Conservation (phyloP, 2,888 invertebrate species). For the Orthonevra nobilis region DNA sequence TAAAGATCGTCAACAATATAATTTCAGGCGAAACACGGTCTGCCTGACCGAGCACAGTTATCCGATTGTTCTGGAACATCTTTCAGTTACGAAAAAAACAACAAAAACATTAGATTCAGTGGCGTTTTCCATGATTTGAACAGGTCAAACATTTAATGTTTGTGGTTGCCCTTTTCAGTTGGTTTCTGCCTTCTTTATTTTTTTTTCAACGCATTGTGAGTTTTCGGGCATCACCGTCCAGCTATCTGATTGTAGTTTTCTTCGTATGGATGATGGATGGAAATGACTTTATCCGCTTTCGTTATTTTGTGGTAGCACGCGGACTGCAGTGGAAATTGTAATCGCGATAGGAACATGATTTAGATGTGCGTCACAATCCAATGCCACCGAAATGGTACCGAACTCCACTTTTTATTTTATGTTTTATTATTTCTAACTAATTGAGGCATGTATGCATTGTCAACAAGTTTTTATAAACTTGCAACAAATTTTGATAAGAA, state of each 20-base stretch:
- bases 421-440: neutral
- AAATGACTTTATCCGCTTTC: slow-evolving; percentile 65
- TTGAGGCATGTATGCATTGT: no score
- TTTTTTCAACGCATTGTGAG: neutral
- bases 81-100: slow-evolving; percentile 1
- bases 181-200: slow-evolving; percentile 8
- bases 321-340: slow-evolving; percentile 38
- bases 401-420: slow-evolving; percentile 20
- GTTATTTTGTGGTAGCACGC: slow-evolving; percentile 54
- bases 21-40: slow-evolving; percentile 68
- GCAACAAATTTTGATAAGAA: no score
- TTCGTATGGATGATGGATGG: slow-evolving; percentile 66
- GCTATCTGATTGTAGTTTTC: slow-evolving; percentile 49
- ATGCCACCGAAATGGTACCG: slow-evolving; percentile 44
- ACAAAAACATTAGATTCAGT: slow-evolving; percentile 48
- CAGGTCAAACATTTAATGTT: slow-evolving; percentile 63
- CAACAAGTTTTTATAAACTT: no score
- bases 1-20: slow-evolving; percentile 70
- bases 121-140: slow-evolving; percentile 69
- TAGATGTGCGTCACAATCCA: slow-evolving; percentile 48
- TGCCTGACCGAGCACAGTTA: slow-evolving; percentile 49
- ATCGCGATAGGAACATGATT: slow-evolving; percentile 67
- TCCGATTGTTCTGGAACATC: slow-evolving; percentile 32
- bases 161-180: slow-evolving; percentile 47
- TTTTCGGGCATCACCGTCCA: slow-evolving; percentile 48